Conservation (phyloP, 1,140 invertebrate species). For the Cydia pomonella region DNA sequence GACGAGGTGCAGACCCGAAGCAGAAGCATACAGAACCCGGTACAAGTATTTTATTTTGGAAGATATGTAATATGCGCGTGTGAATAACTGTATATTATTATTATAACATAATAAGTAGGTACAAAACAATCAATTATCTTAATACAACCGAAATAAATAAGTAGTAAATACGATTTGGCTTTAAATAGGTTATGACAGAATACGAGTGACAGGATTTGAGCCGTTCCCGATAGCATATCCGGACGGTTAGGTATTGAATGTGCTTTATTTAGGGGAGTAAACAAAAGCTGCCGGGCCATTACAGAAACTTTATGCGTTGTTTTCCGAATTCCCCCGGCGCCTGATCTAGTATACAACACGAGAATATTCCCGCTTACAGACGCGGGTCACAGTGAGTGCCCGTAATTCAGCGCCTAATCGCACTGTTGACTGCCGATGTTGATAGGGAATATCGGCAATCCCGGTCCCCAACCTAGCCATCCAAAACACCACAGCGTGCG, state of each 20-base stretch:
- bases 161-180: neutral
- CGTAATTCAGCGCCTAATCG: constrained; percentile 25
- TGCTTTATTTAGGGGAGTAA: constrained; percentile 3
- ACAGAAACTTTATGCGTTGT: constrained; percentile 11
- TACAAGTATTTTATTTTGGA: neutral
- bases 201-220: neutral
- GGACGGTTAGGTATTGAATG: neutral
- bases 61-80: too few species aligned
- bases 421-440: constrained; percentile 19
- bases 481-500: constrained; percentile 22
- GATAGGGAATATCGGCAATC: constrained; percentile 17
- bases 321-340: constrained; percentile 11
- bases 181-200: neutral
- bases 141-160: too few species aligned
- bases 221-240: neutral
- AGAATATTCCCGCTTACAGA: constrained; percentile 10
- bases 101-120: too few species aligned
- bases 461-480: neutral
- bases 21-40: neutral
- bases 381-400: constrained; percentile 19
- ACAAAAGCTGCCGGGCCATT: constrained; percentile 13
- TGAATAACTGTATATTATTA: too few species aligned
- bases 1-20: neutral
- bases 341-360: constrained; percentile 14
- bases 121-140: too few species aligned